phyloP scores from a whole-genome alignment of 2,113 vertebrate genomes.

The Octodon degus region DNA sequence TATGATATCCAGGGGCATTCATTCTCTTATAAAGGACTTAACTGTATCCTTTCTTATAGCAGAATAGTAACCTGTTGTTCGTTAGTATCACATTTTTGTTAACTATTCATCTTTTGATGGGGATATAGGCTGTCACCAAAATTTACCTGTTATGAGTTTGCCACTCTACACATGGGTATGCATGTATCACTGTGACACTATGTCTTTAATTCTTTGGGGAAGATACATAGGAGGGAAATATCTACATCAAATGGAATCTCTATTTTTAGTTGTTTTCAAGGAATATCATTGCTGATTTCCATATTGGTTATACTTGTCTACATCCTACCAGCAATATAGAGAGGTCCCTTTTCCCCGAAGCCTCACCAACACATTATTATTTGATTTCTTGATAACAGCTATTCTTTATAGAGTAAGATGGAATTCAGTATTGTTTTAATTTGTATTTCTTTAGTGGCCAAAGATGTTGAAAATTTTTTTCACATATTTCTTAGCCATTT shows the following conservation, averaged over 20 bases:
- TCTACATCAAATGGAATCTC: not conserved
- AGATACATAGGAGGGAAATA: not conserved
- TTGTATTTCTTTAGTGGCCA: not conserved
- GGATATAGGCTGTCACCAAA: not conserved
- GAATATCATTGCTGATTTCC: not conserved
- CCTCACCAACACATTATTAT: not conserved
- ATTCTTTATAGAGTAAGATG: not conserved
- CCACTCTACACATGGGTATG: not conserved
- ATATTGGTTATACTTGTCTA: not conserved
- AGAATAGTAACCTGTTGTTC: not conserved
- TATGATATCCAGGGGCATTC: not conserved
- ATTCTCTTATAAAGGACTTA: not conserved
- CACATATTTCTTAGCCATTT: not conserved
- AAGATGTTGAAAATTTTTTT: not conserved
- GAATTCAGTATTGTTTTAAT: not conserved
- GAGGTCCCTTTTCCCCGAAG: not conserved
- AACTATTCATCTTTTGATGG: not conserved
- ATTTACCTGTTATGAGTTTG: not conserved
- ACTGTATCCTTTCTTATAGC: not conserved
- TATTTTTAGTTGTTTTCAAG: not conserved
- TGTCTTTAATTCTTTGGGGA: not conserved
- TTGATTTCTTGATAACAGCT: not conserved
- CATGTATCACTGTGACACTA: not conserved
- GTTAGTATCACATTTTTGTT: not conserved
- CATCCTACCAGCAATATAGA: not conserved